phyloP scores from a whole-genome alignment of 2,113 vertebrate species.

The Aramus guarauna region DNA sequence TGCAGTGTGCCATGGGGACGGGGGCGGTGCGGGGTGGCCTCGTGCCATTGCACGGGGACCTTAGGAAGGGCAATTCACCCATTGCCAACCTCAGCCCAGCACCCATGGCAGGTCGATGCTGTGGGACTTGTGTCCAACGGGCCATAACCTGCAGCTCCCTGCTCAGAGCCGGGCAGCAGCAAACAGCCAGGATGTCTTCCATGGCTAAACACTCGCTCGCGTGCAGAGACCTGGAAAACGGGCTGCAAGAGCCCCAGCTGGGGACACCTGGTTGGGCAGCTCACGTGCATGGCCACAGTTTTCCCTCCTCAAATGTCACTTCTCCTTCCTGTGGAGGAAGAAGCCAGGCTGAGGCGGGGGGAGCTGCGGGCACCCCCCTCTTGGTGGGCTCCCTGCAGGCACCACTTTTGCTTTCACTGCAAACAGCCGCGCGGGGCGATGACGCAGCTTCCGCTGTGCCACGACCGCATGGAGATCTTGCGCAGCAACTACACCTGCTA shows the following conservation, averaged over 20 bases:
- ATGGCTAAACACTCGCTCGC: not conserved
- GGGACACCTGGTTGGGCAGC: not conserved
- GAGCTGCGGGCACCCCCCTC: not conserved
- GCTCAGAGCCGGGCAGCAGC: not conserved
- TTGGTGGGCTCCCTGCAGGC: rapidly evolving
- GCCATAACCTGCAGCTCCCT: not conserved
- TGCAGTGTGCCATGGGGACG: rapidly evolving
- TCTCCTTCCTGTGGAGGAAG: not conserved
- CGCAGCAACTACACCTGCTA: rapidly evolving
- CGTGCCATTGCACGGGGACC: rapidly evolving
- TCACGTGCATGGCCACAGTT: rapidly evolving
- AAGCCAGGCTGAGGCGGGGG: rapidly evolving
- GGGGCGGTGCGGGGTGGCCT: rapidly evolving
- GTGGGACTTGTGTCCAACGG: not conserved
- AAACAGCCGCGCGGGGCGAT: rapidly evolving
- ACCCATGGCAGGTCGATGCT: rapidly evolving
- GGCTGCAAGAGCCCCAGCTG: not conserved
- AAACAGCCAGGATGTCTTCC: not conserved
- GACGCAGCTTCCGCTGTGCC: not conserved
- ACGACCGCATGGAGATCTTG: not conserved
- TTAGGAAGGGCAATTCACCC: not conserved
- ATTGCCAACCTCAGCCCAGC: not conserved
- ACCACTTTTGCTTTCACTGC: not conserved
- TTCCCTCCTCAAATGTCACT: not conserved
- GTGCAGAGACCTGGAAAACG: rapidly evolving